These are phyloP conservation scores for Aleadryas rufinucha DNA, from an alignment of 2,113 vertebrate species.

Conservation along the genomic window DNA sequence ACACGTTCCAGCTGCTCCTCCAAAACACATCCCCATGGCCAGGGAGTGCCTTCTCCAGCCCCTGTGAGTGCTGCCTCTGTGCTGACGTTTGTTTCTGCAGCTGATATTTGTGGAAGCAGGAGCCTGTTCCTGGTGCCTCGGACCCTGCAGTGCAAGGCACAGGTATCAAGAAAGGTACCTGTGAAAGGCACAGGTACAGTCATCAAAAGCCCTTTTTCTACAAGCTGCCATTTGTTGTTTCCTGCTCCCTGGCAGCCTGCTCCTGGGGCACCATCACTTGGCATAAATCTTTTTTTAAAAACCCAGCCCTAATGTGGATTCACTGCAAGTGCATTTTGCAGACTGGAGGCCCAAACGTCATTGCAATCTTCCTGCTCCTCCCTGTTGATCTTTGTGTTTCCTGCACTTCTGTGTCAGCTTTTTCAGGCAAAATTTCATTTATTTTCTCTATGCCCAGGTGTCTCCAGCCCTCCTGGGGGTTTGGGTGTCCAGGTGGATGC, in stretches of 20 bases:
- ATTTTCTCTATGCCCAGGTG: background rate
- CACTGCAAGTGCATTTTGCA: background rate
- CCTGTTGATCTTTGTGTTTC: background rate
- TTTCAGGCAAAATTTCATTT: background rate
- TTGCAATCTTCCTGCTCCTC: background rate
- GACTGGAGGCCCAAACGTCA: background rate
- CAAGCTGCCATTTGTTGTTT: background rate
- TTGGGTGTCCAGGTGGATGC: no score
- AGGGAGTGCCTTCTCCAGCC: background rate
- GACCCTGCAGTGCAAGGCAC: background rate
- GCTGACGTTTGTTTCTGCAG: background rate
- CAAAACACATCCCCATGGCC: background rate
- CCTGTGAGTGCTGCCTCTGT: background rate
- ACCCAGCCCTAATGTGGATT: accelerated
- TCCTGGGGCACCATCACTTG: background rate
- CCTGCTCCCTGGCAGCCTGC: background rate
- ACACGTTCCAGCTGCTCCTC: background rate
- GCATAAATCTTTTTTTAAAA: background rate
- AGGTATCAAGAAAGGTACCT: no score
- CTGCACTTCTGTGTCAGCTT: background rate
- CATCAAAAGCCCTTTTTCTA: background rate
- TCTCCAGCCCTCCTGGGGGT: background rate
- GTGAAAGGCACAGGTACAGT: background rate
- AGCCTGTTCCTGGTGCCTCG: background rate
- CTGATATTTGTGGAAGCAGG: background rate